Base-by-base conservation (phyloP, 2,113 vertebrate species). In the Vimba vimba region DNA sequence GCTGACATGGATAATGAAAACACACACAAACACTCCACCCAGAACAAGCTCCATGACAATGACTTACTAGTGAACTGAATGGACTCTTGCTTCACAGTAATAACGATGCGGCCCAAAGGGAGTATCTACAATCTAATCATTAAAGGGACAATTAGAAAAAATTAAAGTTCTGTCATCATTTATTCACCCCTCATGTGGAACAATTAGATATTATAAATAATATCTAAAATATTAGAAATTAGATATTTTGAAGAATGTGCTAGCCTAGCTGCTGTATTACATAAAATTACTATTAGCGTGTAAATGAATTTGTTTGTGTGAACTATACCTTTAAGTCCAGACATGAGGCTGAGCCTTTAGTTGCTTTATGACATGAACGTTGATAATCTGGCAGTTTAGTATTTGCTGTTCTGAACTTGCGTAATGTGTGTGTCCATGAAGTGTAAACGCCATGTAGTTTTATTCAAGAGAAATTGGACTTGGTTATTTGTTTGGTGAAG, bases 1-100 rank as follows among this genome's bases (percentile, higher is more conserved):
- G 64, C 78, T 66, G 75, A 75, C 64, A 85, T 71, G 45, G 43
- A 86, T 76, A 69, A 74, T 62, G 79, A 85, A 64, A 60, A 57
- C 81, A 73, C 30, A 83, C 30, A 30, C 79, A 23, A 19, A 66
- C 79, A 83, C 68, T 60, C 68, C 75, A 77, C 75, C 50, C 50
- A 77, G 75, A 11, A 55, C 45, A 77, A 77, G 50, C n/a, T 76
- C 27, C n/a, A 52, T 76, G 45, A 76, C 73, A 76, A 27, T 76
- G 73, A 43, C 36, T 43, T 75, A 27, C 43, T 39, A 15, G 57
- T 80, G 6, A 80, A 64, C 59, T 45, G 57, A 79, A 62, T 60
- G 57, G 15, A 80, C 78, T 80, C 36, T 64, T 80, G 78, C 39
- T n/a, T 50, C 79, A 27, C 43, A 30, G 15, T 66, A 66, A 66